Evolutionary conservation across 2,113 vertebrate genomes (phyloP), one percentile per base, ranked within the genome.

Genomic region (Thalassoma bifasciatum): DNA sequence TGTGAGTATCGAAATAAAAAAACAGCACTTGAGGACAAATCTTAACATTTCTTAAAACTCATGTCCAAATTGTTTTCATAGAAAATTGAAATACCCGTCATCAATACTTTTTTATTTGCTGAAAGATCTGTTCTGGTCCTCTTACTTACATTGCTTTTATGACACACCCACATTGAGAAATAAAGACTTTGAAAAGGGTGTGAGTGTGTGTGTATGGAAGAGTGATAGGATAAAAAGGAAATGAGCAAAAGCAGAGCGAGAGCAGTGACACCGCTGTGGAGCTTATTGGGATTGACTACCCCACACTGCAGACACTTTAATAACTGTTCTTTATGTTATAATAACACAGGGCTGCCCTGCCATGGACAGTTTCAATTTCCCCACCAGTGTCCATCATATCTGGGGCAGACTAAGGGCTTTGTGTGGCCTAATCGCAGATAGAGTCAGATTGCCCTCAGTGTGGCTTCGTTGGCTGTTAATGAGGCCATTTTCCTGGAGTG

Each of bases 231-330:
- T 21, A 56, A 66, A 22, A 64, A 69, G 58, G 68, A 87, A 84
- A 82, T 79, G 54, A 75, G 53, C 64, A 64, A 52, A 53, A 22
- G 42, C 64, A 71, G 75, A 72, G 23, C 58, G 67, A 72, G 66
- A 81, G 68, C 61, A 53, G 79, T 85, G 80, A 73, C 83, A 83
- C 86, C 84, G 91, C 91, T 89, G 91, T 93, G 91, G 87, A 93
- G 92, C 89, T 93, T 94, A 95, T 95, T 95, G 95, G 94, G 88
- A 95, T 95, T 86, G 95, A 95, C 90, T 91, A 90, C 90, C 72
- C 92, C 93, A 92, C 91, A 90, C 82, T 89, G 86, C 82, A 91
- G 93, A 95, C 92, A 94, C 87, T 94, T 95, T 95, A 94, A 93
- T 92, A 95, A 93, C 82, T 87, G 84, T 94, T 94, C 89, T 94